Percentiles rank a stretch among this genome's conserved stretches.
phyloP scores from a whole-genome alignment of 2,113 vertebrate genomes.

The Toxotes chatareus region DNA sequence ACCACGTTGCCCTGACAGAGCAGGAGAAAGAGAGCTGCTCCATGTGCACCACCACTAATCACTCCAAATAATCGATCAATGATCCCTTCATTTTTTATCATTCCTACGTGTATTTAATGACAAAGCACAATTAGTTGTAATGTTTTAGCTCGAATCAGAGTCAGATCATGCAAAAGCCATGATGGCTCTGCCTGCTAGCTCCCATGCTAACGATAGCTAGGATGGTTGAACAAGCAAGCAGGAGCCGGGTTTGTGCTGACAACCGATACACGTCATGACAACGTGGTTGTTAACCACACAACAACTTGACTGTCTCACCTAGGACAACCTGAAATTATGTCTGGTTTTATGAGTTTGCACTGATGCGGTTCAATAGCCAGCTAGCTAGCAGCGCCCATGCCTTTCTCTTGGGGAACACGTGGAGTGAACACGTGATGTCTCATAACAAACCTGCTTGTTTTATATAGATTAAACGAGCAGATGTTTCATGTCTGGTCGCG shows the following conservation, averaged over 20 bases:
- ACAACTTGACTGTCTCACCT: fast-evolving
- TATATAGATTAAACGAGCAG: conserved; percentile 21
- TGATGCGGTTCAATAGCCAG: neutral
- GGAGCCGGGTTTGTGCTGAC: neutral
- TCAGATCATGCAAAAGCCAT: neutral
- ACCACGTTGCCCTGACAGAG: conserved; percentile 48
- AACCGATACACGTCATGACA: conserved; percentile 32
- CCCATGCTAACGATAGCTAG: conserved; percentile 37
- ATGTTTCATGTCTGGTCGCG: fast-evolving
- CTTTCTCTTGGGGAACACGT: conserved; percentile 81
- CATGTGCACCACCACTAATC: neutral
- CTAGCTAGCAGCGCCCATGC: conserved; percentile 61
- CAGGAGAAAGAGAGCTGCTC: neutral
- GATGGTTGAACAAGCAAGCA: neutral
- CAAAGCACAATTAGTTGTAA: fast-evolving
- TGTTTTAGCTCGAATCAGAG: fast-evolving
- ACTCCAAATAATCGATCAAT: neutral
- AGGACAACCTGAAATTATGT: fast-evolving
- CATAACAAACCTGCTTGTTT: conserved; percentile 74
- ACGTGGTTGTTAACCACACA: neutral
- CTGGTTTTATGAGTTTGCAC: neutral
- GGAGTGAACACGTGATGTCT: conserved; percentile 84
- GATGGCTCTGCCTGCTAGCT: conserved; percentile 43
- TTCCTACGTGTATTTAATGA: neutral
- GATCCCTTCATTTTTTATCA: neutral